Percentiles rank a stretch among this genome's conserved stretches.
Conservation (phyloP, 2,888 invertebrate genomes). For the Synergus japonicus region DNA sequence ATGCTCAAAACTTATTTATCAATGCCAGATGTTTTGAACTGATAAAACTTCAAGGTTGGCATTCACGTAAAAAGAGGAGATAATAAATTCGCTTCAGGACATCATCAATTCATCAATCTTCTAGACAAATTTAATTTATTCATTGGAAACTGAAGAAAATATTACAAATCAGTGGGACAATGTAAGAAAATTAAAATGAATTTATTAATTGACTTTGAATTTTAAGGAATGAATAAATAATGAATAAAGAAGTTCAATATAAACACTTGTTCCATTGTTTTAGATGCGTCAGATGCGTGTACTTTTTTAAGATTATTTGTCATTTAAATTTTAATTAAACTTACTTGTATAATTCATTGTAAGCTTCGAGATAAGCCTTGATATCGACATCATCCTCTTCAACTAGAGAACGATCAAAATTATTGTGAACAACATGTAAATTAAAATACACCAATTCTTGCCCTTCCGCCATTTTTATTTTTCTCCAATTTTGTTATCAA, state of each 20-base stretch:
- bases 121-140: not conserved
- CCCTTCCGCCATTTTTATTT: slow-evolving; percentile 69
- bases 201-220: not conserved
- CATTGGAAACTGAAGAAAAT: not conserved
- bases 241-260: slow-evolving; percentile 6
- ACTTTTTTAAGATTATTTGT: slow-evolving; percentile 11
- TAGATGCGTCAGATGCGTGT: slow-evolving; percentile 39
- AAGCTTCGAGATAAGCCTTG: slow-evolving; percentile 87
- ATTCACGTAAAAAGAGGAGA: not conserved
- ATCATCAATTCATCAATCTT: not conserved
- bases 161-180: not conserved
- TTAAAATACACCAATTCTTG: slow-evolving; percentile 77
- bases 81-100: not conserved
- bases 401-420: slow-evolving; percentile 83
- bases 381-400: slow-evolving; percentile 86
- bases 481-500: no score
- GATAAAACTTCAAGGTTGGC: not conserved
- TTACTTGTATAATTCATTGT: slow-evolving; percentile 91
- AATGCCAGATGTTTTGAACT: not conserved
- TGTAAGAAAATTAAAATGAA: not conserved
- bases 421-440: slow-evolving; percentile 81
- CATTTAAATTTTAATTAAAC: slow-evolving; percentile 61
- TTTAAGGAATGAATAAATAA: slow-evolving; percentile 17
- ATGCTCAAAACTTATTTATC: not conserved
- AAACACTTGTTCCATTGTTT: not conserved